Conservation (phyloP, 2,888 invertebrate species). For the Sialis lutaria region DNA sequence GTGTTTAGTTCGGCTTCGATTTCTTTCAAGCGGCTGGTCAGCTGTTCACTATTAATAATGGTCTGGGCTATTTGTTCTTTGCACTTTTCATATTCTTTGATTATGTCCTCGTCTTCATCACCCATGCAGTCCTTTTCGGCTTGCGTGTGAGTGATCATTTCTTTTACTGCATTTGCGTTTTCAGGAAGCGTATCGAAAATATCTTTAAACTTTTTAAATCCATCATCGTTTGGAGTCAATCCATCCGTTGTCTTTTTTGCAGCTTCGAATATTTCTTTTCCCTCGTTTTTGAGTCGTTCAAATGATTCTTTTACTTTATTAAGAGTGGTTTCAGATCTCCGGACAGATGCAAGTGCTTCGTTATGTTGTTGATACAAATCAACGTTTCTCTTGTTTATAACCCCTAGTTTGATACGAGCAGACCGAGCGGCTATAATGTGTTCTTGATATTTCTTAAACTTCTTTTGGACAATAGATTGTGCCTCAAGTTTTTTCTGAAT, state of each 20-base stretch:
- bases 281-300: constrained; percentile 22
- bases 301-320: constrained; percentile 19
- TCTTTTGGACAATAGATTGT: constrained; percentile 17
- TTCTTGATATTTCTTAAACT: constrained; percentile 5
- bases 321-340: constrained; percentile 19
- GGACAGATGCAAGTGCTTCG: constrained; percentile 17
- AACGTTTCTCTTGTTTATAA: constrained; percentile 14
- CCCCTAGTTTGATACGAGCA: constrained; percentile 12
- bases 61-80: constrained; percentile 33
- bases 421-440: not conserved
- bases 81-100: constrained; percentile 43
- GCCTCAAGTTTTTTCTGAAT: constrained; percentile 17
- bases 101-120: constrained; percentile 37
- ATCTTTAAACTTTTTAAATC: constrained; percentile 31
- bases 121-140: constrained; percentile 47
- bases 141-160: constrained; percentile 35
- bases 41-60: constrained; percentile 27
- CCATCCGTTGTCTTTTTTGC: constrained; percentile 37
- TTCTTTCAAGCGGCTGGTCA: constrained; percentile 25
- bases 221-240: constrained; percentile 33
- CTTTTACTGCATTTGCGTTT: constrained; percentile 32
- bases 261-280: constrained; percentile 30
- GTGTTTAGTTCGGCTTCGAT: constrained; percentile 28
- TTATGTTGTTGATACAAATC: constrained; percentile 20
- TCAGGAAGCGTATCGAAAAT: constrained; percentile 35